phyloP scores from a whole-genome alignment of 1,140 invertebrate species.

The Pseudoatta argentina region DNA sequence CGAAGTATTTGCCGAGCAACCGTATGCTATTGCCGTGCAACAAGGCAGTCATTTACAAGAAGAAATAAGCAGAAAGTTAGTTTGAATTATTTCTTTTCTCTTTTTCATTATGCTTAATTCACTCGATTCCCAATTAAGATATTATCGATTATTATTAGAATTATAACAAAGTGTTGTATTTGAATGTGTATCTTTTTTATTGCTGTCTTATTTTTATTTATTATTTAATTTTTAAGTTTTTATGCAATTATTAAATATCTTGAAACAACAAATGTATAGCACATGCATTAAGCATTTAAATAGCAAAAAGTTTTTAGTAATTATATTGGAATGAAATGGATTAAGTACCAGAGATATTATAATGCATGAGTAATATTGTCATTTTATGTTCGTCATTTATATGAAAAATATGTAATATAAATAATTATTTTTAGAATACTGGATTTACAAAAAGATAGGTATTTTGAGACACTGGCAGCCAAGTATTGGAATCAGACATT shows the following conservation, averaged over 20 bases:
- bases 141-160: neutral
- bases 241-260: neutral
- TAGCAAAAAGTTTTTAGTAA: neutral
- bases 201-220: neutral
- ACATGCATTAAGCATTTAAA: neutral
- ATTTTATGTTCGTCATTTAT: neutral
- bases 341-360: neutral
- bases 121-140: neutral
- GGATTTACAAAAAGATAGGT: conserved; percentile 94
- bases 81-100: conserved; percentile 21
- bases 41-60: conserved; percentile 94
- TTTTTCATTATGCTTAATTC: neutral
- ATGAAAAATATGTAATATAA: conserved; percentile 22
- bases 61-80: conserved; percentile 90
- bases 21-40: conserved; percentile 95
- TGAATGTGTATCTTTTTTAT: neutral
- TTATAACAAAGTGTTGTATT: neutral
- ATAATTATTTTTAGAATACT: conserved; percentile 88
- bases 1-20: conserved; percentile 95
- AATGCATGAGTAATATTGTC: neutral
- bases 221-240: too few relatives aligned
- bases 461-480: conserved; percentile 91
- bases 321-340: neutral
- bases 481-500: conserved; percentile 94
- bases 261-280: neutral